Evolutionary conservation across 2,113 vertebrate genomes (phyloP), one percentile per base, ranked within the genome.

Genomic region (Gambusia holbrooki): DNA sequence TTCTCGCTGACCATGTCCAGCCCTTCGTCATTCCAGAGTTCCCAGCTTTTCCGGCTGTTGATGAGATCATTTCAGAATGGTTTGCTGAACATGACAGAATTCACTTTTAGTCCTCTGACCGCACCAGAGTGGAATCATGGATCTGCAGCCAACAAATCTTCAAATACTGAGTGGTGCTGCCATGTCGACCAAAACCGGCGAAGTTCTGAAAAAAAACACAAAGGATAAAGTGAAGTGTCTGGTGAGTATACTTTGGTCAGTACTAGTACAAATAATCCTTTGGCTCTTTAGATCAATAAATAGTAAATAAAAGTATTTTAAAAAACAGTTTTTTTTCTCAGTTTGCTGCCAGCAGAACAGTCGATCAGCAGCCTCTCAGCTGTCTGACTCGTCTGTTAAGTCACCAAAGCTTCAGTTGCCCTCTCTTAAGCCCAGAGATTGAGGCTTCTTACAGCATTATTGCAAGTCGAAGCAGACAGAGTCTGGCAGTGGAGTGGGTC

Each of bases 391-490:
- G 66, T 85, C 88, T 84, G 62, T 76, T 89, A 83, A 89, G 64
- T 73, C 80, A 74, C 74, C 70, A 70, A 70, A 73, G 71, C 77
- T 84, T 88, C 81, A 85, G 63, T 90, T 77, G 69, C 58, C 66
- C 75, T 72, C 74, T 33, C 71, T 81, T 78, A 87, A 91, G 54
- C 69, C 76, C 17, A 45, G 75, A 83, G 81, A 86, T 74, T 84
- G 73, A 83, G 51, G 78, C 84, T 84, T 72, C 86, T 88, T 66
- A 64, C 73, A 83, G 82, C 71, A 77, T 90, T 84, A 85, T 89
- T 84, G 77, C 82, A 90, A 83, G 80, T 81, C 73, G 67, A 81
- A 82, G 89, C 79, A 83, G 88, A 90, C 73, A 70, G 72, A 72
- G 78, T 29, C 67, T 76, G 37, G 67, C 74, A 68, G 69, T 79